These are phyloP conservation scores for Podarcis lilfordi DNA, from an alignment of 2,797 vertebrate genomes.

Conservation along the genomic window DNA sequence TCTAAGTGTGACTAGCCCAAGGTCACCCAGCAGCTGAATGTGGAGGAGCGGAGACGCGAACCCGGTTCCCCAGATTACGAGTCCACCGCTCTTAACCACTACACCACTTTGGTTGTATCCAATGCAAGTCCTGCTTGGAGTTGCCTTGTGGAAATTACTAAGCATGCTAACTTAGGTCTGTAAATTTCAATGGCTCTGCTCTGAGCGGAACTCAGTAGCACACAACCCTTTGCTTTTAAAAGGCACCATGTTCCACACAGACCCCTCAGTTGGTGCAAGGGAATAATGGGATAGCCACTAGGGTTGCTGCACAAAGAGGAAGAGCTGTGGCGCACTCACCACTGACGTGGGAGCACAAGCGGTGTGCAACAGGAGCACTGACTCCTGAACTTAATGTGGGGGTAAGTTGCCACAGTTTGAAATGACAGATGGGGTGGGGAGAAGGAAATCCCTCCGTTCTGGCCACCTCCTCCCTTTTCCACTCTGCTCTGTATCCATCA, in stretches of 20 bases:
- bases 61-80: too few species aligned
- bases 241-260: background rate
- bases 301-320: background rate
- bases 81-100: too few species aligned
- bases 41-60: too few species aligned
- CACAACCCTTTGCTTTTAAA: background rate
- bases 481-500: background rate
- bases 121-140: too few species aligned
- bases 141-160: too few species aligned
- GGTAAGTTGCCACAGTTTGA: background rate
- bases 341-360: too few species aligned
- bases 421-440: background rate
- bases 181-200: too few species aligned
- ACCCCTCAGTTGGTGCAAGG: background rate
- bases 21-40: too few species aligned
- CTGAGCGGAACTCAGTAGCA: too few species aligned
- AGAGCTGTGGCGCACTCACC: background rate
- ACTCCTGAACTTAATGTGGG: background rate
- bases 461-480: background rate
- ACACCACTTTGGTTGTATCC: too few species aligned
- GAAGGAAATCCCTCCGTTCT: background rate
- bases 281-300: background rate
- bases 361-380: background rate
- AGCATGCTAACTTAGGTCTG: too few species aligned
- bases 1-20: too few species aligned